Evolutionary conservation across 2,113 vertebrate species (phyloP).

Genomic region (Apistogramma diplotaenia): DNA sequence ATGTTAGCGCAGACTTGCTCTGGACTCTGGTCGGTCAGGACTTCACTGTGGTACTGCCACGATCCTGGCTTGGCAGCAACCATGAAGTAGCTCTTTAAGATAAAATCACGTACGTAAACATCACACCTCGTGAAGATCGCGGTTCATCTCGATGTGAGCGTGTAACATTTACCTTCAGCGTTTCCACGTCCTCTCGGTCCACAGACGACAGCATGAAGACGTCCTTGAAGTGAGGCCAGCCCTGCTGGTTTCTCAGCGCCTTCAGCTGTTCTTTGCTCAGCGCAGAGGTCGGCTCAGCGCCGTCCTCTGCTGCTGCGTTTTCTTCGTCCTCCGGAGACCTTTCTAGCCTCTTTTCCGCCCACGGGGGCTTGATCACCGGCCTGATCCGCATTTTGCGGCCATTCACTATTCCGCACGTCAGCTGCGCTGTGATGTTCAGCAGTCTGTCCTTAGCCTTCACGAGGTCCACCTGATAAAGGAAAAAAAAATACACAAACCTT

Average conservation of each 20-base stretch:
- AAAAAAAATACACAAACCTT: not conserved
- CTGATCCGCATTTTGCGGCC: slow-evolving; percentile 71
- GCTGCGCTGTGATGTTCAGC: slow-evolving; percentile 76
- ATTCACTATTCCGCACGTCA: slow-evolving; percentile 87
- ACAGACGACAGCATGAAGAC: slow-evolving; percentile 94
- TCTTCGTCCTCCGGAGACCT: slow-evolving; percentile 1
- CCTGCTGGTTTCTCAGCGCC: slow-evolving; percentile 63
- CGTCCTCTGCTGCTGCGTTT: not conserved
- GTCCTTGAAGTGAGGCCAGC: slow-evolving; percentile 91
- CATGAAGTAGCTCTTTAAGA: slow-evolving; percentile 84
- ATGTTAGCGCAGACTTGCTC: slow-evolving; percentile 85
- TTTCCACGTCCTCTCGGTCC: slow-evolving; percentile 83
- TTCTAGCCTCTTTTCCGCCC: slow-evolving; percentile 27
- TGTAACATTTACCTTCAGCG: slow-evolving; percentile 81
- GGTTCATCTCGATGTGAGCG: not conserved
- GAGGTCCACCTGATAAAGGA: slow-evolving; percentile 83
- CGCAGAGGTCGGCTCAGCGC: not conserved
- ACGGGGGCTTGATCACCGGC: slow-evolving; percentile 30
- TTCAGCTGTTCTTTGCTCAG: slow-evolving; percentile 59
- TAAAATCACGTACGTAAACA: not conserved
- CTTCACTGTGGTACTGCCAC: slow-evolving; percentile 90
- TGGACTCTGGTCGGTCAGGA: slow-evolving; percentile 90
- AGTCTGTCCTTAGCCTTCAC: slow-evolving; percentile 83
- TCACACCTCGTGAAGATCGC: not conserved
- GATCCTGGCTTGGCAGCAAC: slow-evolving; percentile 82